phyloP scores from a whole-genome alignment of 2,888 invertebrate genomes.

The Dendrolimus houi region DNA sequence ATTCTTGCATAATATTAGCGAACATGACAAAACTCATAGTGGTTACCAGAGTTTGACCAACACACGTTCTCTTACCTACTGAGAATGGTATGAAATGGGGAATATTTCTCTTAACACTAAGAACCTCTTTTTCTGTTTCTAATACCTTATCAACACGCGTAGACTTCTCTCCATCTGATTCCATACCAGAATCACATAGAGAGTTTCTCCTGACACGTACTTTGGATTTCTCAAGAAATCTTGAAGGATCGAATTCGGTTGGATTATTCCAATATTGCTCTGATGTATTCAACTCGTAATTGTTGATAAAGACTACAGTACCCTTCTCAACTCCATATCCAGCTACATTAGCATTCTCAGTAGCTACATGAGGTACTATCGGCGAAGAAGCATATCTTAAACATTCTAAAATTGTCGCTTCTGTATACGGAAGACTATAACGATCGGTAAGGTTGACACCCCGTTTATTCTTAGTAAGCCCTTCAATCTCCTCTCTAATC shows the following conservation, averaged over 20 bases:
- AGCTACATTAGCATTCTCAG: constrained; percentile 82
- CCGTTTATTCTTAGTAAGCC: constrained; percentile 71
- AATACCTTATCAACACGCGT: constrained; percentile 28
- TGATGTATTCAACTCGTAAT: constrained; percentile 86
- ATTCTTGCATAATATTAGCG: constrained; percentile 83
- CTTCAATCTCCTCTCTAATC: constrained; percentile 83
- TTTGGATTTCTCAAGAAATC: constrained; percentile 79
- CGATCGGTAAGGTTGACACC: constrained; percentile 81
- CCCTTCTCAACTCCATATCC: constrained; percentile 85
- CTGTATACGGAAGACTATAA: constrained; percentile 84
- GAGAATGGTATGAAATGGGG: constrained; percentile 90
- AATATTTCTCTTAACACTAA: constrained; percentile 70
- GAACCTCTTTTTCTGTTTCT: constrained; percentile 48
- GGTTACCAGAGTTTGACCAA: constrained; percentile 87
- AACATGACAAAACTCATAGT: constrained; percentile 85
- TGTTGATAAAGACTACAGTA: constrained; percentile 89
- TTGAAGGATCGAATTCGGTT: constrained; percentile 82
- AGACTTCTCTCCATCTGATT: constrained; percentile 58
- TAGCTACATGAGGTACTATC: constrained; percentile 93
- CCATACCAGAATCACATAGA: constrained; percentile 75
- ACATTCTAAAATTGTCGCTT: constrained; percentile 88
- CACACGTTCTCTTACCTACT: constrained; percentile 90
- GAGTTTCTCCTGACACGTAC: constrained; percentile 51
- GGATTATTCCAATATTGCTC: constrained; percentile 85
- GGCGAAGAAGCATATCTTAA: constrained; percentile 89